phyloP scores from a whole-genome alignment of 2,113 vertebrate species.

The Brachyhypopomus gauderio region DNA sequence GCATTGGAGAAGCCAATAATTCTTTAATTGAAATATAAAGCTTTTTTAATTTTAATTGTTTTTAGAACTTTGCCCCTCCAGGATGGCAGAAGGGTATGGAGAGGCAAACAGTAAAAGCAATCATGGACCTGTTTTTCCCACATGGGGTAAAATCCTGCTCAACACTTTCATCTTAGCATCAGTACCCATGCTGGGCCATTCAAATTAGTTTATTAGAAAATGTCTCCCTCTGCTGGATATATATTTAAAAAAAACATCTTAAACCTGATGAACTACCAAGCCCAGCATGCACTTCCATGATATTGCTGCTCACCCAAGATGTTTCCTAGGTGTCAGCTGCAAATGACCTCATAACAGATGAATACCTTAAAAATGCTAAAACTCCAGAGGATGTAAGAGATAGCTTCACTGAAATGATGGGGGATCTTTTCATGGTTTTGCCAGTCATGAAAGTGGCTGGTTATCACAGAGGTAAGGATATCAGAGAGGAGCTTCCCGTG shows the following conservation, averaged over 20 bases:
- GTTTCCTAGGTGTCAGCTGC: conserved; percentile 50
- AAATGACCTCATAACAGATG: conserved; percentile 63
- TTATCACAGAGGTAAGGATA: conserved; percentile 75
- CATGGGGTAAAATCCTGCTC: conserved; percentile 60
- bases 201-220: conserved; percentile 9
- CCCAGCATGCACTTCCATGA: neutral
- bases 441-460: conserved; percentile 72
- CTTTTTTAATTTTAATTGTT: conserved; percentile 16
- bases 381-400: conserved; percentile 72
- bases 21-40: neutral
- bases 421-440: conserved; percentile 74
- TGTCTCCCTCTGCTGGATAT: conserved; percentile 43
- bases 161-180: neutral
- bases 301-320: neutral
- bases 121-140: conserved; percentile 63
- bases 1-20: no score
- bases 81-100: conserved; percentile 74
- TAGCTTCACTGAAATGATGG: conserved; percentile 74
- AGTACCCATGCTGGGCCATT: neutral
- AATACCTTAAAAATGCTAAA: conserved; percentile 76
- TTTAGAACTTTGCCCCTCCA: conserved; percentile 62
- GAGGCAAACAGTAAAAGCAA: conserved; percentile 54
- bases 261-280: neutral
- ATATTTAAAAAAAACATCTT: neutral
- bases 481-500: neutral